Conservation (phyloP, 1,140 invertebrate species). For the Drosophila gunungcola region DNA sequence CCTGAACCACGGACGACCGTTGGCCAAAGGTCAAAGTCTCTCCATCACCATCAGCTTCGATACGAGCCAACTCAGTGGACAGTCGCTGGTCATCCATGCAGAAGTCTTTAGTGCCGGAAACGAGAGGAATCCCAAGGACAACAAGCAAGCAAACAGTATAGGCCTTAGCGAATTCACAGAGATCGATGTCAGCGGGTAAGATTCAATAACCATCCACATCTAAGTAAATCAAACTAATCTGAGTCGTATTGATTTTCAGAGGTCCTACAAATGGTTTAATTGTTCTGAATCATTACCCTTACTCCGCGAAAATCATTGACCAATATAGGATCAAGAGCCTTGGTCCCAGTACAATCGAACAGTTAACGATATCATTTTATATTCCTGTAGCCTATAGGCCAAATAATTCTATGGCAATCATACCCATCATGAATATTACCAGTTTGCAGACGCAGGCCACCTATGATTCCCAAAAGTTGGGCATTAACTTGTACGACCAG, state of each 20-base stretch:
- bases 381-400: constrained; percentile 76
- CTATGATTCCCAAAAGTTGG: constrained; percentile 61
- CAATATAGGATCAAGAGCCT: constrained; percentile 77
- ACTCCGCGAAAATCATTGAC: constrained; percentile 64
- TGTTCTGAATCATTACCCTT: constrained; percentile 64
- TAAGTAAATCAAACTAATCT: too few species aligned
- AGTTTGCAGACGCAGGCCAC: constrained; percentile 69
- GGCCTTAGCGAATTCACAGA: constrained; percentile 82
- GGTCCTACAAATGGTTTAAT: constrained; percentile 57
- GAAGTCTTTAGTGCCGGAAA: constrained; percentile 84
- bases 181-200: constrained; percentile 85
- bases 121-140: constrained; percentile 75
- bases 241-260: constrained; percentile 23
- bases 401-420: constrained; percentile 41
- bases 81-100: constrained; percentile 63
- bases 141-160: constrained; percentile 69
- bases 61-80: constrained; percentile 64
- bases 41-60: constrained; percentile 80
- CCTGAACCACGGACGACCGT: constrained; percentile 65
- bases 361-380: constrained; percentile 62
- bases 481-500: constrained; percentile 57
- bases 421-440: constrained; percentile 67
- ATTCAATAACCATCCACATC: background rate
- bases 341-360: constrained; percentile 72
- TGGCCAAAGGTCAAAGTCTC: constrained; percentile 68